Evolutionary conservation across 1,140 invertebrate genomes (phyloP).

Genomic region (Mylabris phalerata): DNA sequence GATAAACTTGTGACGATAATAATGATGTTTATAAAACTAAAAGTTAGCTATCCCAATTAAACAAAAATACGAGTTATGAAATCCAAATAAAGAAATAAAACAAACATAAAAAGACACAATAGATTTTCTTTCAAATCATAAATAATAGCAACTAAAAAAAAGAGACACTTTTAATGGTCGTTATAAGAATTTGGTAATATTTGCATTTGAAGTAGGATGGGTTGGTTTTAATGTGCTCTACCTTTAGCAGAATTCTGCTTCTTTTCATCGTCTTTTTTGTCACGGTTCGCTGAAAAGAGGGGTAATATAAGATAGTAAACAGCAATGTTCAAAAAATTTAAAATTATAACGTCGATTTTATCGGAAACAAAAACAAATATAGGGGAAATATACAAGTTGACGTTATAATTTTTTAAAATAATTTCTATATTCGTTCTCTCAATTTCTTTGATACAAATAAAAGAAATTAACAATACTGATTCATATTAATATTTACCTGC

Average conservation of each 20-base stretch:
- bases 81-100: not conserved
- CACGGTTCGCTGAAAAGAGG: constrained; percentile 37
- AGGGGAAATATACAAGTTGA: not conserved
- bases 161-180: constrained; percentile 9
- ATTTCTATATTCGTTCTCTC: not conserved
- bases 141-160: constrained; percentile 12
- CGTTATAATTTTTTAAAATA: not conserved
- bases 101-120: constrained; percentile 11
- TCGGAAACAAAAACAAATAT: not conserved
- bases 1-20: no score
- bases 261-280: constrained; percentile 38
- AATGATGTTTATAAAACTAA: no score
- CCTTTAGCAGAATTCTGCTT: constrained; percentile 38
- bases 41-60: no score
- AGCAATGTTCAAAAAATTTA: no score
- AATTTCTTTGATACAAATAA: not conserved
- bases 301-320: constrained; percentile 15
- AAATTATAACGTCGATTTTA: not conserved
- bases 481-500: constrained; percentile 24
- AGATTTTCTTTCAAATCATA: constrained; percentile 2
- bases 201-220: constrained; percentile 14
- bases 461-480: not conserved
- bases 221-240: constrained; percentile 22
- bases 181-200: constrained; percentile 14
- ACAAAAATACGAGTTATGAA: no score